Evolutionary conservation across 2,888 invertebrate species (phyloP), one percentile per base, ranked within the genome.

Genomic region (Pocota personata): DNA sequence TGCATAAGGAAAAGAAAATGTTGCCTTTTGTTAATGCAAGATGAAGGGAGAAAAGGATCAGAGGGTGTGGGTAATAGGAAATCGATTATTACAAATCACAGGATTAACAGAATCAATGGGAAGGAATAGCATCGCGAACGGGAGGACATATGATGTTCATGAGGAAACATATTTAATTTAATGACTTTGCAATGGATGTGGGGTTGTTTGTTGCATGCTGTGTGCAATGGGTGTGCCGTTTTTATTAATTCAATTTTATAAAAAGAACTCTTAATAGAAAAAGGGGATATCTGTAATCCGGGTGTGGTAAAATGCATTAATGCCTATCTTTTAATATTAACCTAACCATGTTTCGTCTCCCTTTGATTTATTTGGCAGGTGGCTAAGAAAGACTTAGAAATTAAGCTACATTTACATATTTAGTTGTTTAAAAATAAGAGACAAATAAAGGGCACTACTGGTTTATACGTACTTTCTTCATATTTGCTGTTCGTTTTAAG

Each of bases 31-130:
- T 58, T 71, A 72, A 14, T 64, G 55, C 21, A 48, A 55, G 46
- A 14, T 21, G 12, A 32, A 46, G 35, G 58, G 19, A 21, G 46
- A 6, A 27, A 24, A 21, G 10, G 5, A 72, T 3, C 16, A 46
- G 35, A 35, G 67, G 37, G 79, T 32, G 14, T n/a, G 50, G 69
- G 79, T 84, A 79, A 84, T 84, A 69, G 79, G 73, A 84, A 84
- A 84, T 84, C 83, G 83, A 84, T 84, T 84, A 79, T 84, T 84
- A 79, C 83, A 84, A 84, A 84, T 84, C 83, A 84, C 83, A 57
- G 79, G 83, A 84, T 84, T 84, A 84, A 79, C 64, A 57, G 83
- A 75, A 64, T 79, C 83, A 83, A 83, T 83, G 67, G 40, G 50
- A 71, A 50, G 79, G 79, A 79, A 75, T 82, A 52, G 77, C 30